Evolutionary conservation across 2,797 vertebrate species (phyloP).

Genomic region (Muscicapa comitata): DNA sequence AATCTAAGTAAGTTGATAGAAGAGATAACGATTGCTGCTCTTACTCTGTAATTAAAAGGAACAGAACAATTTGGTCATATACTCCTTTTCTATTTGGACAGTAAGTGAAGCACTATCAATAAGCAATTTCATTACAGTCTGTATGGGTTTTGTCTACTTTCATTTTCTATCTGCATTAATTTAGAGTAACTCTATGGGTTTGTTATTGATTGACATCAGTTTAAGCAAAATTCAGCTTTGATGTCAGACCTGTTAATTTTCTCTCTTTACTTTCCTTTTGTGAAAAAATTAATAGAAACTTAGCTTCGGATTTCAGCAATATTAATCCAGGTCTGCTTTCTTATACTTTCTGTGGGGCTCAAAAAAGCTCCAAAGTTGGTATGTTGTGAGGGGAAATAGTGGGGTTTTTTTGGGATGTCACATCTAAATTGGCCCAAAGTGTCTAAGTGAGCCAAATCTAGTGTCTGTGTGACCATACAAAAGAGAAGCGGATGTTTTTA

Average conservation of each 20-base stretch:
- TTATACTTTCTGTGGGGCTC: background rate
- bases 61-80: background rate
- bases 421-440: background rate
- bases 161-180: constrained; percentile 11
- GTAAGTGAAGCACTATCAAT: constrained; percentile 40
- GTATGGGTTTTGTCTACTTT: constrained; percentile 28
- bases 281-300: background rate
- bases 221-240: background rate
- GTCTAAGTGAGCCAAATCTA: background rate
- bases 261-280: background rate
- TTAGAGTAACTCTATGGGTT: background rate
- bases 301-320: background rate
- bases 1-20: constrained; percentile 38
- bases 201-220: background rate
- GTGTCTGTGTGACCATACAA: background rate
- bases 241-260: background rate
- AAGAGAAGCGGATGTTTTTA: background rate
- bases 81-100: constrained; percentile 13
- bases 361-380: background rate
- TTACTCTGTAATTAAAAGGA: constrained; percentile 53
- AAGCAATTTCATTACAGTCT: constrained; percentile 38
- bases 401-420: background rate
- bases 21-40: constrained; percentile 16
- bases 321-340: background rate
- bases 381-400: background rate